Evolutionary conservation across 2,113 vertebrate species (phyloP).

Genomic region (Sinocyclocheilus anshuiensis): DNA sequence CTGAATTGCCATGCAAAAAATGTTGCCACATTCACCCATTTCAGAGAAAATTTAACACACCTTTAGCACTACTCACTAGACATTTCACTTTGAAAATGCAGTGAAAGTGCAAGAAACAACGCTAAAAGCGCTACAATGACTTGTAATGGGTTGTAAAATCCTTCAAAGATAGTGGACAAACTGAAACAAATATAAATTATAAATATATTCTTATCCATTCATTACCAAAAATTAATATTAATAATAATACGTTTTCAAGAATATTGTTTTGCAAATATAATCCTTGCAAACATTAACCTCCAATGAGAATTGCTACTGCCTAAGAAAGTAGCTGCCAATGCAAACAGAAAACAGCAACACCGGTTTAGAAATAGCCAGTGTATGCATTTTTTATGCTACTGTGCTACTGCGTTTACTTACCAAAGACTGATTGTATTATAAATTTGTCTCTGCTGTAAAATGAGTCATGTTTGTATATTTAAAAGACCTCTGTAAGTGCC

Average conservation of each 20-base stretch:
- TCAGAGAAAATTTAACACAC: too few species aligned
- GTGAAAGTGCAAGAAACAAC: too few species aligned
- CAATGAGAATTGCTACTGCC: too few species aligned
- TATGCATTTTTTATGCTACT: neutral
- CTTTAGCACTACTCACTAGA: too few species aligned
- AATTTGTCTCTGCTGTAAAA: slow-evolving; percentile 34
- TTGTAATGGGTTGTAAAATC: neutral
- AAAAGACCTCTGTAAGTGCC: neutral
- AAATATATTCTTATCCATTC: neutral
- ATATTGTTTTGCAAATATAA: too few species aligned
- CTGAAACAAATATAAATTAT: neutral
- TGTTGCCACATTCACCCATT: too few species aligned
- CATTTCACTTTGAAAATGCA: too few species aligned
- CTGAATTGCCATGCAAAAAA: neutral
- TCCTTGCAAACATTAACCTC: too few species aligned
- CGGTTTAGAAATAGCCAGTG: neutral
- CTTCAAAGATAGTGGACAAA: neutral
- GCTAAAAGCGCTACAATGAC: too few species aligned
- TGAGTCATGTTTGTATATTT: neutral
- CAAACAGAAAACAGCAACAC: neutral
- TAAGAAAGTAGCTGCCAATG: too few species aligned
- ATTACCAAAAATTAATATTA: neutral
- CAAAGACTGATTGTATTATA: slow-evolving; percentile 32
- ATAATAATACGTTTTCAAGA: too few species aligned
- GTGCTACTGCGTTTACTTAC: neutral